phyloP scores from a whole-genome alignment of 2,113 vertebrate genomes.

The Trogon surrucura region DNA sequence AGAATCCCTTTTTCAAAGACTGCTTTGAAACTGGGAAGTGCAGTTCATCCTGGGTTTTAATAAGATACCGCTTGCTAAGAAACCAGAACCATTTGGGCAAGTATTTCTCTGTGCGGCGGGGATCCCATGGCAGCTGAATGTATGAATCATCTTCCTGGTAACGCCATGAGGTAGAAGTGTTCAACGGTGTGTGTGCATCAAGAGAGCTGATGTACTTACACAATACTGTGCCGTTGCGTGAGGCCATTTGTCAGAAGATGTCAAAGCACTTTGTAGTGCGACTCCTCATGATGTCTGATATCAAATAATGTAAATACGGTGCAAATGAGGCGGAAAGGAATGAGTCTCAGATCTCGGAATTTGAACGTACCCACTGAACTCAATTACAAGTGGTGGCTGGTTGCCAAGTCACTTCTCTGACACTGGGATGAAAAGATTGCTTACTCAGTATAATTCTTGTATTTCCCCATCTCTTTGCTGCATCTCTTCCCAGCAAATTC shows the following conservation, averaged over 20 bases:
- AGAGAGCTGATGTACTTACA: neutral
- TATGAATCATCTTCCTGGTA: neutral
- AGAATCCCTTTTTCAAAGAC: neutral
- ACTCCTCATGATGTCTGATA: neutral
- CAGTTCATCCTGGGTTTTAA: neutral
- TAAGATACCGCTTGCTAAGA: neutral
- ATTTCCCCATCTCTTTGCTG: neutral
- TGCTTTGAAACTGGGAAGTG: neutral
- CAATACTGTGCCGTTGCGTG: accelerated
- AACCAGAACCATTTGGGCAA: neutral
- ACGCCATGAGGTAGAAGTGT: neutral
- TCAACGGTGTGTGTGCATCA: accelerated
- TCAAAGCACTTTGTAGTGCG: neutral
- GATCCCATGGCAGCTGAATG: neutral
- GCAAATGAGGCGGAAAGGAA: neutral
- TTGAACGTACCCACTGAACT: neutral
- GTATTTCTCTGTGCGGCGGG: accelerated
- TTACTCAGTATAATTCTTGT: neutral
- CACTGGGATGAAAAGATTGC: neutral
- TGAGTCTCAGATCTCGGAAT: neutral
- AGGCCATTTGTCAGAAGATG: neutral
- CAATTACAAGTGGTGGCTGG: slow-evolving; percentile 6
- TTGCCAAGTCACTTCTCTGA: slow-evolving; percentile 8
- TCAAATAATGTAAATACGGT: neutral
- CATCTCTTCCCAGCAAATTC: neutral